Conservation (phyloP, 2,888 invertebrate genomes). For the Drosophila colorata region DNA sequence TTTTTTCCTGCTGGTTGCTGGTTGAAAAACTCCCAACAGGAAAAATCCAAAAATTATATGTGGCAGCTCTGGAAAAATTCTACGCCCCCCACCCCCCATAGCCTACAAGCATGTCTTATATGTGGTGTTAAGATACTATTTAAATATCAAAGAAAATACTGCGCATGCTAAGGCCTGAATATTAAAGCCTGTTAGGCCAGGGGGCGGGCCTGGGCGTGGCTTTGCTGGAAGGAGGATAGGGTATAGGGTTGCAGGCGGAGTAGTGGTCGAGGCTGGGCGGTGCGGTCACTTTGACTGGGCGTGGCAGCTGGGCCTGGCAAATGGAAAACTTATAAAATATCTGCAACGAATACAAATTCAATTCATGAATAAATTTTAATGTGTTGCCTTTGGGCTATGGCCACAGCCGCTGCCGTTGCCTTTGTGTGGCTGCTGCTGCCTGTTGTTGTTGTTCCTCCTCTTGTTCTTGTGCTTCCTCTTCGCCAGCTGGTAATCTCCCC, state of each 20-base stretch:
- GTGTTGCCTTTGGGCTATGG: conserved; percentile 51
- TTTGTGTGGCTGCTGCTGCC: conserved; percentile 32
- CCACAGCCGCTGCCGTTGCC: too few relatives aligned
- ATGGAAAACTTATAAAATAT: conserved; percentile 76
- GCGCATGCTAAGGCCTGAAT: conserved; percentile 11
- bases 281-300: conserved; percentile 7
- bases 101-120: neutral
- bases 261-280: neutral
- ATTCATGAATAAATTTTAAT: conserved; percentile 82
- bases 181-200: neutral
- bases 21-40: too few relatives aligned
- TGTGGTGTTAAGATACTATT: conserved; percentile 16
- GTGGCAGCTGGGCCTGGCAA: conserved; percentile 31
- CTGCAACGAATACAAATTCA: conserved; percentile 80
- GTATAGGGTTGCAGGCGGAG: neutral
- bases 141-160: conserved; percentile 44
- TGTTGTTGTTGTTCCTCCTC: neutral
- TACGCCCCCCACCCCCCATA: too few relatives aligned
- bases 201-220: too few relatives aligned
- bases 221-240: neutral
- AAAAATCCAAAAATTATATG: too few relatives aligned
- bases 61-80: too few relatives aligned
- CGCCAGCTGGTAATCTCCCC: conserved; percentile 19
- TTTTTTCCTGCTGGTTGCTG: too few relatives aligned
- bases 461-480: conserved; percentile 7